Evolutionary conservation across 2,888 invertebrate species (phyloP).

Genomic region (Ormyrus rosae): DNA sequence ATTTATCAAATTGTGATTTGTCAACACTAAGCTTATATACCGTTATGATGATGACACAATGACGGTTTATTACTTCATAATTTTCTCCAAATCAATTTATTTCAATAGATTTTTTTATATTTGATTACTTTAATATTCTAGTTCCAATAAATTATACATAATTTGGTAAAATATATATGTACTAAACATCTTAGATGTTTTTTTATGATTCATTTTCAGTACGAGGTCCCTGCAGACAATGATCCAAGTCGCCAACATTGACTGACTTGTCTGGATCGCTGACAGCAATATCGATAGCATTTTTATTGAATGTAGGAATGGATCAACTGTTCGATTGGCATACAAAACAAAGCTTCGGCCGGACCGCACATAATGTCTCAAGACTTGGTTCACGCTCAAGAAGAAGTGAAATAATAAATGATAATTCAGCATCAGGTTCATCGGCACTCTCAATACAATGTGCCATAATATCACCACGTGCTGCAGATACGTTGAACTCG

Average conservation of each 20-base stretch:
- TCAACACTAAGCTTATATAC: not conserved
- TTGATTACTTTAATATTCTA: too few relatives aligned
- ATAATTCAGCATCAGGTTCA: conserved; percentile 57
- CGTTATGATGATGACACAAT: conserved; percentile 17
- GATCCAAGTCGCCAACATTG: too few relatives aligned
- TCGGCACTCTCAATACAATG: conserved; percentile 52
- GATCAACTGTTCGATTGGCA: not conserved
- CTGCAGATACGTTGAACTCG: conserved; percentile 55
- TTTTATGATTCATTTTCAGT: too few relatives aligned
- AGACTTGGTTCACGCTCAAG: not conserved
- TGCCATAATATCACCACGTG: conserved; percentile 59
- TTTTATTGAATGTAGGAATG: conserved; percentile 47
- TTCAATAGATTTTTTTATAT: not conserved
- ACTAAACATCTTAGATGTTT: too few relatives aligned
- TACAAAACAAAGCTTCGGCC: conserved; percentile 31
- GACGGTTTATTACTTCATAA: not conserved
- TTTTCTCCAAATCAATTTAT: conserved; percentile 11
- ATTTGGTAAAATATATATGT: too few relatives aligned
- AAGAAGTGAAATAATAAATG: not conserved
- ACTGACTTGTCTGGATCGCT: too few relatives aligned
- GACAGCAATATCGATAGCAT: conserved; percentile 48
- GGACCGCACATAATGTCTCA: conserved; percentile 39
- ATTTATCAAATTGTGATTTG: conserved; percentile 18
- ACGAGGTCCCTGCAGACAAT: too few relatives aligned
- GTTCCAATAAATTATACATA: too few relatives aligned